Evolutionary conservation across 1,140 invertebrate genomes (phyloP).

Genomic region (Lepidurus apus): DNA sequence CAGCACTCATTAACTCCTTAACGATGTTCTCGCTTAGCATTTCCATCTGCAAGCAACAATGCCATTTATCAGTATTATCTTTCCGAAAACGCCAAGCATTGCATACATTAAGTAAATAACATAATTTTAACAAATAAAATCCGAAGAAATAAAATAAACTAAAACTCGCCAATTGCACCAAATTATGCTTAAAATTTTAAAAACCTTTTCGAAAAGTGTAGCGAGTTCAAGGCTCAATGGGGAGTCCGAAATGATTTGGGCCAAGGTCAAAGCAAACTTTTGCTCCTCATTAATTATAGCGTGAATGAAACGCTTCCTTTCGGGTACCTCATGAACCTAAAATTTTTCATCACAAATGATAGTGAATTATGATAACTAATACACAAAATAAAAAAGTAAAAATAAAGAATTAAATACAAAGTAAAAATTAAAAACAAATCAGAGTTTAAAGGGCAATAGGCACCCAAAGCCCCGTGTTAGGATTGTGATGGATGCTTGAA

Average conservation of each 20-base stretch:
- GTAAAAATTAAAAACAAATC: too few relatives aligned
- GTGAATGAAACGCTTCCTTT: neutral
- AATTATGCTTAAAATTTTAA: neutral
- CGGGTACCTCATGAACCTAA: neutral
- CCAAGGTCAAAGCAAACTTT: neutral
- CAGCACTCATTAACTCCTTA: neutral
- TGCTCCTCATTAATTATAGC: neutral
- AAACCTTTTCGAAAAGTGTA: slow-evolving; percentile 7
- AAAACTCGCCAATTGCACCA: neutral
- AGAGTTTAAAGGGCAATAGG: too few relatives aligned
- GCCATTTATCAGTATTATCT: neutral
- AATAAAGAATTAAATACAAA: too few relatives aligned
- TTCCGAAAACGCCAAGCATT: too few relatives aligned
- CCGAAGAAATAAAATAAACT: neutral
- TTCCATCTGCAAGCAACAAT: neutral
- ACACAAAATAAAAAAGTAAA: neutral
- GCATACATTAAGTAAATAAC: too few relatives aligned
- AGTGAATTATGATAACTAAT: neutral
- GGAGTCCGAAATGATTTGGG: neutral
- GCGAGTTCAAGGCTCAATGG: neutral
- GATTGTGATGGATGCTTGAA: too few relatives aligned
- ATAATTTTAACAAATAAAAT: too few relatives aligned
- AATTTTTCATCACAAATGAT: neutral
- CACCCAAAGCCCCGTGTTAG: too few relatives aligned
- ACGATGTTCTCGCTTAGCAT: neutral